A percentile compares a stretch with the other conserved stretches of the same genome.
These are phyloP conservation scores for Chaenogobius annularis DNA, from an alignment of 2,113 vertebrate species.

Conservation along the genomic window DNA sequence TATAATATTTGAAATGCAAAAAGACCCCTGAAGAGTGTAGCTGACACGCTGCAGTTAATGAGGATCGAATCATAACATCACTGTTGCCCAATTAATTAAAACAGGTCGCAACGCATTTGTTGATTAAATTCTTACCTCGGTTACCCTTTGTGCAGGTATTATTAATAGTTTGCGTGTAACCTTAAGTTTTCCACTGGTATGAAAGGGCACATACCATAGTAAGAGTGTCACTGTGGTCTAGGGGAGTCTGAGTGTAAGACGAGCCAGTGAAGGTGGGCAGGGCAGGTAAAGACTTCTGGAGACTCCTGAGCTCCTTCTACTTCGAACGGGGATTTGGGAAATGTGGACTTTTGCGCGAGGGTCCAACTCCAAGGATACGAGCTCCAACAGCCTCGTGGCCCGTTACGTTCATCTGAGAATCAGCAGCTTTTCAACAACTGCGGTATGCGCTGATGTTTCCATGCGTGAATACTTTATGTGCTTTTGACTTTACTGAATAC, in stretches of 20 bases:
- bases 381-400: slow-evolving; percentile 45
- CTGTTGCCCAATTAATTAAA: no score
- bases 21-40: no score
- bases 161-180: background rate
- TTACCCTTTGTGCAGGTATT: background rate
- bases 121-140: background rate
- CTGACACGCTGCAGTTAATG: no score
- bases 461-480: slow-evolving; percentile 34
- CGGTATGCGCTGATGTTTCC: slow-evolving; percentile 62
- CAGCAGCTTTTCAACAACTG: slow-evolving; percentile 71
- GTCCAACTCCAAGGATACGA: slow-evolving; percentile 9
- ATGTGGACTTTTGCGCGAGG: slow-evolving; percentile 30
- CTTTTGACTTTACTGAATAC: background rate
- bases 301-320: slow-evolving; percentile 10
- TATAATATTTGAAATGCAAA: no score
- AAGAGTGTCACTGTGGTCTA: background rate
- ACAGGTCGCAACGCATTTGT: background rate
- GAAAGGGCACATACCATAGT: background rate
- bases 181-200: background rate
- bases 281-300: slow-evolving; percentile 46
- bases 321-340: slow-evolving; percentile 22
- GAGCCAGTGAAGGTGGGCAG: slow-evolving; percentile 58
- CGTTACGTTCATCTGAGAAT: slow-evolving; percentile 32
- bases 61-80: no score
- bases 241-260: slow-evolving; percentile 44